phyloP scores from a whole-genome alignment of 2,113 vertebrate genomes.

The Stigmatopora argus region DNA sequence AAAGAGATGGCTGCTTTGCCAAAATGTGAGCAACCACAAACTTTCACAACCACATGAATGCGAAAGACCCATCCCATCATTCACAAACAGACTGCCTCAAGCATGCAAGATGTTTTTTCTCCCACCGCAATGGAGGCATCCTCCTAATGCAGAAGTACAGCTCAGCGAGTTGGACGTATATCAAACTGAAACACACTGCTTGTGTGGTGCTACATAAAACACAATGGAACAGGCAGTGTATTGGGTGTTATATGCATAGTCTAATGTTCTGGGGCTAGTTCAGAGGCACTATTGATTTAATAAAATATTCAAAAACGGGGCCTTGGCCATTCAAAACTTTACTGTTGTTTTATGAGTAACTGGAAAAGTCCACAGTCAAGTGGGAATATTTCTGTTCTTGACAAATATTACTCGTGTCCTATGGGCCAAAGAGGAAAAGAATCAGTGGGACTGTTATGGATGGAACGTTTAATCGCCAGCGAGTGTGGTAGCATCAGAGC shows the following conservation, averaged over 20 bases:
- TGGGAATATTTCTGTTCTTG: background rate
- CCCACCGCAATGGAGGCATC: slow-evolving; percentile 59
- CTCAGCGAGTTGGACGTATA: slow-evolving; percentile 36
- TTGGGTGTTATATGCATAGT: background rate
- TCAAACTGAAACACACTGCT: slow-evolving; percentile 35
- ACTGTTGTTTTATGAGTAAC: background rate
- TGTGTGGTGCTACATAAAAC: slow-evolving; percentile 42
- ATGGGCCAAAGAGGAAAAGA: no score
- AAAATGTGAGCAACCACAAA: slow-evolving; percentile 60
- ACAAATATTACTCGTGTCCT: background rate
- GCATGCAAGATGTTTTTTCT: slow-evolving; percentile 56
- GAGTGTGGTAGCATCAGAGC: no score
- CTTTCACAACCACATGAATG: slow-evolving; percentile 59
- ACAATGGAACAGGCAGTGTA: slow-evolving; percentile 26
- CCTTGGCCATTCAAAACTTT: background rate
- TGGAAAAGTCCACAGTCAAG: no score
- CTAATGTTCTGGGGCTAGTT: background rate
- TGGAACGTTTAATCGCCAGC: no score
- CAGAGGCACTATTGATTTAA: slow-evolving; percentile 8
- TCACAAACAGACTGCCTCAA: slow-evolving; percentile 40
- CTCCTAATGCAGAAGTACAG: slow-evolving; percentile 54
- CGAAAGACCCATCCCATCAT: slow-evolving; percentile 21
- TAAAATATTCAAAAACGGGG: background rate
- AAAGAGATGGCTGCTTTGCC: slow-evolving; percentile 52
- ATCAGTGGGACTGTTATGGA: no score